Conservation (phyloP, 2,113 vertebrate species). For the Phasianus colchicus region DNA sequence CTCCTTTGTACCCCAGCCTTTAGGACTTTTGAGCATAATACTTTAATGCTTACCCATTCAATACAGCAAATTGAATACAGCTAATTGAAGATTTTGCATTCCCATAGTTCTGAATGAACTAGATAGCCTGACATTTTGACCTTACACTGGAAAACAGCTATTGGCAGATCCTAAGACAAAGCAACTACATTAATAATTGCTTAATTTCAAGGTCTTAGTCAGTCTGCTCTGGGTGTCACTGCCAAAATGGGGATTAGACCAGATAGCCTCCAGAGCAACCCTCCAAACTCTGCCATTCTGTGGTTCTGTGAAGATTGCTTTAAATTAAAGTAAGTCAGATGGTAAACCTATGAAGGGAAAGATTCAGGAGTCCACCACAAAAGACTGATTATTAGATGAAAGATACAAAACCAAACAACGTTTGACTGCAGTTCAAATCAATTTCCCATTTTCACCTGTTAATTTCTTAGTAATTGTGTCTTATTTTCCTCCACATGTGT, state of each 20-base stretch:
- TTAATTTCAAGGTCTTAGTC: neutral
- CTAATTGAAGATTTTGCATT: neutral
- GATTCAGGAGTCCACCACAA: neutral
- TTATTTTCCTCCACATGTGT: constrained; percentile 45
- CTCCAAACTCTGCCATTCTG: neutral
- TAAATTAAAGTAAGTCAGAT: neutral
- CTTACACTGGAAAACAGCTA: neutral
- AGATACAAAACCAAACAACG: constrained; percentile 12
- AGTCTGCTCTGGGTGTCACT: neutral
- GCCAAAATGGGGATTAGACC: neutral
- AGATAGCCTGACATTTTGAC: neutral
- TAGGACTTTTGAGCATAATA: neutral
- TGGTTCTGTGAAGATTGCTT: neutral
- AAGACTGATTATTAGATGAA: neutral
- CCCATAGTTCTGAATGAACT: neutral
- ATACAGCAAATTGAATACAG: neutral
- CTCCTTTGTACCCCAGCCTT: neutral
- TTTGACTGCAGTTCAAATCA: constrained; percentile 40
- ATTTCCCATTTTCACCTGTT: constrained; percentile 63
- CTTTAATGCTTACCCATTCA: neutral
- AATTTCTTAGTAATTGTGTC: constrained; percentile 45
- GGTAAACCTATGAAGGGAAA: neutral
- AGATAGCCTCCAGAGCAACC: neutral
- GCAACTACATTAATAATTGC: neutral
- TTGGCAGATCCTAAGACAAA: neutral